Percentiles rank a stretch among this genome's conserved stretches.
phyloP scores from a whole-genome alignment of 92 coral and sea anemone genomes.

The Micromussa lordhowensis region DNA sequence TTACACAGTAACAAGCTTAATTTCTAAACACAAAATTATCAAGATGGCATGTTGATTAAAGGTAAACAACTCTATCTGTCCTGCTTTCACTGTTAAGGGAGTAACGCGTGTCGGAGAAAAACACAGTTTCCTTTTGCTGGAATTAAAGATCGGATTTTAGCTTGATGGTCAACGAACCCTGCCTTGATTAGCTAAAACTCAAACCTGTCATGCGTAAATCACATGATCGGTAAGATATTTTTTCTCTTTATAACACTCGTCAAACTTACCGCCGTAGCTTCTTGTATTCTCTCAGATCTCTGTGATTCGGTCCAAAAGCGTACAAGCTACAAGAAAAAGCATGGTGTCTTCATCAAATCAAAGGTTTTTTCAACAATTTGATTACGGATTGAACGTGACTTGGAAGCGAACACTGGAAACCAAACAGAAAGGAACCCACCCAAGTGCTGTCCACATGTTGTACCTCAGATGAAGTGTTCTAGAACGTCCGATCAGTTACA shows the following conservation, averaged over 20 bases:
- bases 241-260: not conserved
- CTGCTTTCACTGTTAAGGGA: not conserved
- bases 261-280: slow-evolving; percentile 65
- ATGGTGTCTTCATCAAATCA: not conserved
- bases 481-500: slow-evolving; percentile 6
- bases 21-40: not conserved
- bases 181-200: not conserved
- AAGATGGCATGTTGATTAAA: not conserved
- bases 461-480: slow-evolving; percentile 12
- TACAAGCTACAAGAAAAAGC: slow-evolving; percentile 61
- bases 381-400: not conserved
- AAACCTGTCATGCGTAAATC: slow-evolving; percentile 32
- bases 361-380: not conserved
- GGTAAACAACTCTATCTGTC: not conserved
- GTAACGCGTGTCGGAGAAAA: not conserved
- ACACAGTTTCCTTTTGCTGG: not conserved
- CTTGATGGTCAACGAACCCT: not conserved
- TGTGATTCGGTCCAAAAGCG: slow-evolving; percentile 71
- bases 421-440: slow-evolving; percentile 54
- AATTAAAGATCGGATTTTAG: not conserved
- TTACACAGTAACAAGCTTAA: not conserved
- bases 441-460: slow-evolving; percentile 78
- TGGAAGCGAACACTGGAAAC: not conserved
- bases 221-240: slow-evolving; percentile 21
- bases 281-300: slow-evolving; percentile 58